phyloP scores from a whole-genome alignment of 2,888 invertebrate genomes.

The Ochlodes sylvanus region DNA sequence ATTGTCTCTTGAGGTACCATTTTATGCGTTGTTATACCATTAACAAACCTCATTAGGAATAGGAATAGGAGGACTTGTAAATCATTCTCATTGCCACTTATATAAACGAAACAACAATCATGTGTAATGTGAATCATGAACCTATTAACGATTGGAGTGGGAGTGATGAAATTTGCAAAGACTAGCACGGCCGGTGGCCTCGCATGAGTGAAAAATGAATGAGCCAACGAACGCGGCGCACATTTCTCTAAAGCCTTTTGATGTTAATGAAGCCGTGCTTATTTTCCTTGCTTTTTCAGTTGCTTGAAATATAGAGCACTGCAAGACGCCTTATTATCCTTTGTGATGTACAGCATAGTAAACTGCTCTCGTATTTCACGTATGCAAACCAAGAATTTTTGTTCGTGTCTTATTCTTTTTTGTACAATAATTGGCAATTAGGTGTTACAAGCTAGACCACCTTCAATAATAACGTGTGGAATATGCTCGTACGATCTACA shows the following conservation, averaged over 20 bases:
- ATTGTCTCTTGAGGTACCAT: no score
- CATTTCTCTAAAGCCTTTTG: conserved; percentile 22
- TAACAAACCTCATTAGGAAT: no score
- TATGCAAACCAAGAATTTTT: no score
- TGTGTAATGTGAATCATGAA: conserved; percentile 1
- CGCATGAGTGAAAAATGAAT: neutral
- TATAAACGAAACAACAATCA: neutral
- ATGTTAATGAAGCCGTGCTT: conserved; percentile 41
- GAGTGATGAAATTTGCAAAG: conserved; percentile 7
- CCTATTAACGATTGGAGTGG: neutral
- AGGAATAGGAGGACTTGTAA: no score
- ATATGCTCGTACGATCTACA: no score
- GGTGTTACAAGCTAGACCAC: no score
- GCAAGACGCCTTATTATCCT: conserved; percentile 21
- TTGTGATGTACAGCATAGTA: neutral
- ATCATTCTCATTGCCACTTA: neutral
- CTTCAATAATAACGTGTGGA: no score
- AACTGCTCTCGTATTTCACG: no score
- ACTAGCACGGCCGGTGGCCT: no score
- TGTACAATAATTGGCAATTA: no score
- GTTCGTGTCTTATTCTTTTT: no score
- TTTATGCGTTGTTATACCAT: no score
- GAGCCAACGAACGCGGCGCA: conserved; percentile 10
- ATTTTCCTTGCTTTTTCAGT: conserved; percentile 35
- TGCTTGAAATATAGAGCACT: conserved; percentile 14